These are phyloP conservation scores for Myrmecophaga tridactyla DNA, from an alignment of 2,113 vertebrate genomes.

Conservation along the genomic window DNA sequence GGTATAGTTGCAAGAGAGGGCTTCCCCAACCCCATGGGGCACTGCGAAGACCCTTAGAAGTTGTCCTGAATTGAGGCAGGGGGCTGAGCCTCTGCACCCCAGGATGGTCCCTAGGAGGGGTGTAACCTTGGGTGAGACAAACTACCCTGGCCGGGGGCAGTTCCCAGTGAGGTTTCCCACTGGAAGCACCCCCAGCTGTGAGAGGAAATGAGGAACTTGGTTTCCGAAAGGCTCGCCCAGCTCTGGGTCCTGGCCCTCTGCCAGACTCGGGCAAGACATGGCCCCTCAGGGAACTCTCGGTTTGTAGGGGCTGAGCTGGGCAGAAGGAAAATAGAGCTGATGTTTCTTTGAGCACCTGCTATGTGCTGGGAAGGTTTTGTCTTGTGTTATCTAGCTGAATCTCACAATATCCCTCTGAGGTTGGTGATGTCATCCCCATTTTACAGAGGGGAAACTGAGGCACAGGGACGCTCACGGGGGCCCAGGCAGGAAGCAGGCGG, in stretches of 20 bases:
- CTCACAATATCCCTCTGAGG: neutral
- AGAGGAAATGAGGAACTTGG: neutral
- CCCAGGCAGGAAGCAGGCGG: neutral
- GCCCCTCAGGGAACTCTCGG: neutral
- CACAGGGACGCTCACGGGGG: neutral
- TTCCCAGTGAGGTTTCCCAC: neutral
- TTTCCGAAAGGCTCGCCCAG: neutral
- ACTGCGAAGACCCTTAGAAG: neutral
- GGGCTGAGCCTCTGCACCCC: neutral
- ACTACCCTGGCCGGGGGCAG: neutral
- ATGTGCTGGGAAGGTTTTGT: neutral
- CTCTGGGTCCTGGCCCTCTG: neutral
- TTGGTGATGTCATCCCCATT: neutral
- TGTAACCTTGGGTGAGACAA: neutral
- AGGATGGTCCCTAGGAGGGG: neutral
- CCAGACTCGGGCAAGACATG: neutral
- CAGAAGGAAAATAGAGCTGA: too few species aligned
- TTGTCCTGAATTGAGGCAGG: neutral
- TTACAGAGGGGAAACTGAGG: neutral
- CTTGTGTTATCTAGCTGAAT: neutral
- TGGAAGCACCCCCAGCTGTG: neutral
- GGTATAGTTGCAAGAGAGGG: neutral
- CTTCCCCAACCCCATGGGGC: neutral
- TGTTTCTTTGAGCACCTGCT: neutral
- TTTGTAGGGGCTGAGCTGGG: neutral